Evolutionary conservation across 2,797 vertebrate species (phyloP).

Genomic region (Chloroceryle inda): DNA sequence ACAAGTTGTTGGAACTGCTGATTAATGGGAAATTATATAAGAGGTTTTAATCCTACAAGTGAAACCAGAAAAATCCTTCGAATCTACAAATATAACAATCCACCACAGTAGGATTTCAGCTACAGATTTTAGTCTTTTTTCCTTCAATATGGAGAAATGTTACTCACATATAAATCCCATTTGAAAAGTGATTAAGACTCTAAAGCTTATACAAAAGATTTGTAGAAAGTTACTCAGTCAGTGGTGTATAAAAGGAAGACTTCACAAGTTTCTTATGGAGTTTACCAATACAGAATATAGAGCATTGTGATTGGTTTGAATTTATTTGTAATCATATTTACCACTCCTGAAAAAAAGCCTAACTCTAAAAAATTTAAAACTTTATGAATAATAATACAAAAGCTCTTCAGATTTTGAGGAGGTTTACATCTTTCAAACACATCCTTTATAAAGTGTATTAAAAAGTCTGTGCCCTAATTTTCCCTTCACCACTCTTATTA

Average conservation of each 20-base stretch:
- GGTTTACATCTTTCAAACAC: slow-evolving; percentile 54
- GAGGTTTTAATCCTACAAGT: neutral
- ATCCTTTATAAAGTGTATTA: neutral
- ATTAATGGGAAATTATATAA: neutral
- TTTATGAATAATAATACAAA: slow-evolving; percentile 43
- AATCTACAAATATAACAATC: neutral
- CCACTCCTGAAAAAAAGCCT: neutral
- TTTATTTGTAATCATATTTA: slow-evolving; percentile 6
- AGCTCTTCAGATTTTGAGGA: slow-evolving; percentile 10
- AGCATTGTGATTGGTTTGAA: neutral
- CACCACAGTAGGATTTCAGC: neutral
- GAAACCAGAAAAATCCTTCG: neutral
- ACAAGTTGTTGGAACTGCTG: neutral
- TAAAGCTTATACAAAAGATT: neutral
- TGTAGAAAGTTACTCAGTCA: neutral
- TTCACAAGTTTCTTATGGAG: neutral
- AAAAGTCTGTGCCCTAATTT: slow-evolving; percentile 1
- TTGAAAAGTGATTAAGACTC: neutral
- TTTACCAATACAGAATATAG: neutral
- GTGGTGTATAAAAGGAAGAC: neutral
- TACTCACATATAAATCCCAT: neutral
- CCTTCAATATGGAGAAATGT: neutral
- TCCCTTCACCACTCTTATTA: neutral
- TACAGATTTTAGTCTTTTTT: neutral
- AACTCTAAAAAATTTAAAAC: slow-evolving; percentile 29